Evolutionary conservation across 2,888 invertebrate species (phyloP).

Genomic region (Itoplectis maculator): DNA sequence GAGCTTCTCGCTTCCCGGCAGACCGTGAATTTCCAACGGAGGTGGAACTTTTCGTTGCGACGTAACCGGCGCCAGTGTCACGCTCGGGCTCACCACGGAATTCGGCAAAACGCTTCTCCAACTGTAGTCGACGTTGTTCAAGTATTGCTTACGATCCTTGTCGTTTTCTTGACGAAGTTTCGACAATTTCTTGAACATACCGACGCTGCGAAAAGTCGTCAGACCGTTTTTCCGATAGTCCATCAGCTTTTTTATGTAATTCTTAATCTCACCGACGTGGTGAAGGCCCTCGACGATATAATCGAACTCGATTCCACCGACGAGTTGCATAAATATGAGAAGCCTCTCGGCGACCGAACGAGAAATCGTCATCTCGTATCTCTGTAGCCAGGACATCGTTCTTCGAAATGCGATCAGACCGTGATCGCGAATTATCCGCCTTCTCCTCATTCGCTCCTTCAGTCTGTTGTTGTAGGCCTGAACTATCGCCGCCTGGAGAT

Average conservation of each 20-base stretch:
- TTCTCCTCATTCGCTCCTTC: conserved; percentile 90
- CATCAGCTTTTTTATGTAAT: conserved; percentile 87
- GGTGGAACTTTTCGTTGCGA: conserved; percentile 82
- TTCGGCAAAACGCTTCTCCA: conserved; percentile 76
- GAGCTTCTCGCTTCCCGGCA: conserved; percentile 93
- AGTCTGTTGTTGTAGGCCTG: conserved; percentile 92
- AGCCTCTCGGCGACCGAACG: conserved; percentile 87
- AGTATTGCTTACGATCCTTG: conserved; percentile 84
- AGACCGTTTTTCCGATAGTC: conserved; percentile 91
- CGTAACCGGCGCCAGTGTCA: conserved; percentile 69
- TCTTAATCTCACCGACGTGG: conserved; percentile 89
- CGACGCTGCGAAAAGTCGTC: conserved; percentile 87
- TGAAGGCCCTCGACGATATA: conserved; percentile 91
- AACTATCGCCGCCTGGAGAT: conserved; percentile 89
- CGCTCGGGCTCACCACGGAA: conserved; percentile 63
- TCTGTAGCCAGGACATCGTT: conserved; percentile 89
- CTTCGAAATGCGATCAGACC: conserved; percentile 92
- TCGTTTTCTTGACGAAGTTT: conserved; percentile 87
- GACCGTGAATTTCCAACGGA: conserved; percentile 89
- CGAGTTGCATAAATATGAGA: conserved; percentile 91
- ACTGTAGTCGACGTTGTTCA: conserved; percentile 80
- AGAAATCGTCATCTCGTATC: conserved; percentile 89
- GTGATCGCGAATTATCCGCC: conserved; percentile 90
- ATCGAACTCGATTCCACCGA: conserved; percentile 90
- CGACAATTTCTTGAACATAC: conserved; percentile 89